Percentiles rank a stretch among this genome's conserved stretches.
These are phyloP conservation scores for Chironomus tepperi DNA, from an alignment of 1,140 invertebrate genomes.

Conservation along the genomic window DNA sequence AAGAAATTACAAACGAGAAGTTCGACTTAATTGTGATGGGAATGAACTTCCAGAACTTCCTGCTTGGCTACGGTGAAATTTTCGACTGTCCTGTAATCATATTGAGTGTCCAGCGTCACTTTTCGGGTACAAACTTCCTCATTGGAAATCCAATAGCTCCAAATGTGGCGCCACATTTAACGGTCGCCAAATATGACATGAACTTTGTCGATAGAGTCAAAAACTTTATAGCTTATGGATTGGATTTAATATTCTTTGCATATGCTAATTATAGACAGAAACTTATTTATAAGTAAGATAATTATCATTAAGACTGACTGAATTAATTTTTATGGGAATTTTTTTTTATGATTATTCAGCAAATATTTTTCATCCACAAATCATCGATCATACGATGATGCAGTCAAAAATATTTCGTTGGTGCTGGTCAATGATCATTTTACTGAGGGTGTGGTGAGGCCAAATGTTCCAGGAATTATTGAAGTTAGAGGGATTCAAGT, in stretches of 20 bases:
- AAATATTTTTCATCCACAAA: too few relatives aligned
- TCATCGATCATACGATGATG: slow-evolving; percentile 32
- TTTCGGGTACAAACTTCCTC: slow-evolving; percentile 26
- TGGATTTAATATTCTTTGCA: slow-evolving; percentile 19
- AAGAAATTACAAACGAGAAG: slow-evolving; percentile 25
- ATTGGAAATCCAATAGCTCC: slow-evolving; percentile 33
- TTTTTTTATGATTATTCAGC: too few relatives aligned
- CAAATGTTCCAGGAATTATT: slow-evolving; percentile 34
- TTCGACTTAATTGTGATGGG: slow-evolving; percentile 36
- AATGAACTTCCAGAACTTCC: slow-evolving; percentile 34
- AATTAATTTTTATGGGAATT: too few relatives aligned
- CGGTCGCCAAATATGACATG: not conserved
- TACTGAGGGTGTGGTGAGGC: slow-evolving; percentile 35
- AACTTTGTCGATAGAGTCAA: slow-evolving; percentile 19
- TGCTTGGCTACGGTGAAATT: slow-evolving; percentile 33
- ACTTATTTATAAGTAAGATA: not conserved
- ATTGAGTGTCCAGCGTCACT: slow-evolving; percentile 29
- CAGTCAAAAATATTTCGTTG: slow-evolving; percentile 31
- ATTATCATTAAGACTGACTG: too few relatives aligned
- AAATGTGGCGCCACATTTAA: slow-evolving; percentile 30
- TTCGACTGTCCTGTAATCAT: slow-evolving; percentile 33
- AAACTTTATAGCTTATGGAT: slow-evolving; percentile 25
- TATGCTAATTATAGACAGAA: slow-evolving; percentile 23
- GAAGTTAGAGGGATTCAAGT: slow-evolving; percentile 41
- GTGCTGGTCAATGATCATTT: slow-evolving; percentile 34